phyloP scores from a whole-genome alignment of 1,140 invertebrate species.

The Achatina immaculata region DNA sequence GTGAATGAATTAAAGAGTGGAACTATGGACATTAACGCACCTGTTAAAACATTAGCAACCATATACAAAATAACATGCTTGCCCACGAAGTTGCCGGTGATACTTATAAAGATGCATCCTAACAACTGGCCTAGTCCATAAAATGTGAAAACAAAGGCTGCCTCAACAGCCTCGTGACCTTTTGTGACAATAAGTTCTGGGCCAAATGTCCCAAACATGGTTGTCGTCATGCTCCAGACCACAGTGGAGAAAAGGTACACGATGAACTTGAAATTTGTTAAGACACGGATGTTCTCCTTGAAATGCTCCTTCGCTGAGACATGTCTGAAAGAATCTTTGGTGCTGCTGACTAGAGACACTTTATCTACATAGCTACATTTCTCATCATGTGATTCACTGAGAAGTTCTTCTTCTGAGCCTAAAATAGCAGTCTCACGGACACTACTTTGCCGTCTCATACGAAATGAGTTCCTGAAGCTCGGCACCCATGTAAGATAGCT shows the following conservation, averaged over 20 bases:
- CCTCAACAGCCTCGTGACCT: conserved; percentile 41
- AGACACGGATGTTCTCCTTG: conserved; percentile 40
- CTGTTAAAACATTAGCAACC: conserved; percentile 47
- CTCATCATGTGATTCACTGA: neutral
- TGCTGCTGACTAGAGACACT: neutral
- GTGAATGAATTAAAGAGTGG: conserved; percentile 40
- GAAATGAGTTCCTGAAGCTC: neutral
- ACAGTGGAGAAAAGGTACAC: conserved; percentile 56
- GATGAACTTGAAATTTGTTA: conserved; percentile 49
- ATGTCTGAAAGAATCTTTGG: neutral
- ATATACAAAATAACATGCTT: conserved; percentile 52
- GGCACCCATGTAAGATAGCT: conserved; percentile 16
- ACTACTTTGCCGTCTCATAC: neutral
- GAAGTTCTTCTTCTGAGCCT: neutral
- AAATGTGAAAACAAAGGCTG: conserved; percentile 47
- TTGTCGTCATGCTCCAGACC: conserved; percentile 55
- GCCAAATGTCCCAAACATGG: conserved; percentile 48
- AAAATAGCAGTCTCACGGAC: neutral
- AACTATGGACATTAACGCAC: conserved; percentile 42
- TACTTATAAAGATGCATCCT: conserved; percentile 52
- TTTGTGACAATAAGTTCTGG: conserved; percentile 49
- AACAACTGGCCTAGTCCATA: conserved; percentile 49
- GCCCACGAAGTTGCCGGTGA: conserved; percentile 50
- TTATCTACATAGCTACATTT: neutral
- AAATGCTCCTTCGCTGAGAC: neutral